Conservation (phyloP, 2,797 vertebrate genomes). For the Taeniopygia guttata region DNA sequence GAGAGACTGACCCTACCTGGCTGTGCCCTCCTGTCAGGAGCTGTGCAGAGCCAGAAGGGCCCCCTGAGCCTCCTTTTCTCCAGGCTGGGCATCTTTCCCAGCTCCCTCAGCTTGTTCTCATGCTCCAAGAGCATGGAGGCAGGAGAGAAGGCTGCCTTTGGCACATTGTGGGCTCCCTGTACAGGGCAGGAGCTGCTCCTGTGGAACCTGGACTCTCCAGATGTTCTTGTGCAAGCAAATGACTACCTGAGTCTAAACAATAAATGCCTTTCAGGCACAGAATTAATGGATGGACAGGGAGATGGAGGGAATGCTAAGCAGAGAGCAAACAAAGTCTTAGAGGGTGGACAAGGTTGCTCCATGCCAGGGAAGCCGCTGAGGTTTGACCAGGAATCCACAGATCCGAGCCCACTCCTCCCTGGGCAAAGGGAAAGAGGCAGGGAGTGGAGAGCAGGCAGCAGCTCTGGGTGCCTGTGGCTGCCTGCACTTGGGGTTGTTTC, state of each 20-base stretch:
- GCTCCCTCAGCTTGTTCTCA: not conserved
- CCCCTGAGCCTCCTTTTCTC: not conserved
- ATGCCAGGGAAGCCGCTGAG: fast-evolving
- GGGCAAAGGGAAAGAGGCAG: not conserved
- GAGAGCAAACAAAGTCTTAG: not conserved
- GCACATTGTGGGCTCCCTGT: not conserved
- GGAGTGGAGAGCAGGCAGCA: not conserved
- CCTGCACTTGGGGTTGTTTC: not conserved
- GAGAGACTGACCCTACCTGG: fast-evolving
- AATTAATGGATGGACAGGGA: not conserved
- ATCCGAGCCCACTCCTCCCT: fast-evolving
- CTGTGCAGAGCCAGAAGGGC: not conserved
- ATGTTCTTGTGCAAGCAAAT: not conserved
- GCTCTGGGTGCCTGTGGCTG: not conserved
- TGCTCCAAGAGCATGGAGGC: not conserved
- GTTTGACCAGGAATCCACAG: fast-evolving
- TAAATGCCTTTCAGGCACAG: not conserved
- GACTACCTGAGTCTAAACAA: not conserved
- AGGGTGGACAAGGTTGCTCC: fast-evolving
- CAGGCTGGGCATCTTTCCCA: not conserved
- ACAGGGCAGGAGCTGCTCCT: not conserved
- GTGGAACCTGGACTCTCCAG: not conserved
- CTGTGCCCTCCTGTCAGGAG: not conserved
- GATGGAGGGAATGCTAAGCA: not conserved
- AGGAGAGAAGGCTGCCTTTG: not conserved